These are phyloP conservation scores for Siphamia tubifer DNA, from an alignment of 2,113 vertebrate genomes.

Conservation along the genomic window DNA sequence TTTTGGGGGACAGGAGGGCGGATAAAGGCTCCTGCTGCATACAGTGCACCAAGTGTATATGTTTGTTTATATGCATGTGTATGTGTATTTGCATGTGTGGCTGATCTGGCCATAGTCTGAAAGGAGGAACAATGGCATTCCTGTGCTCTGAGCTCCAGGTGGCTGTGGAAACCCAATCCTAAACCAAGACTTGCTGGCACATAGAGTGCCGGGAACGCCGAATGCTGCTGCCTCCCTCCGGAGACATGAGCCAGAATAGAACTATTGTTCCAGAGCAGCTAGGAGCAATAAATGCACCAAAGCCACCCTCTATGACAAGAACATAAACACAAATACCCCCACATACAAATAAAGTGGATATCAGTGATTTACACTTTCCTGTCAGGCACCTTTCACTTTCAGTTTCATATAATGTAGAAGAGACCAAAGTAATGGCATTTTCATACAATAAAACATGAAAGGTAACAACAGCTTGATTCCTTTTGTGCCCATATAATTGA, in stretches of 20 bases:
- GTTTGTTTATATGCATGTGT: conserved; percentile 42
- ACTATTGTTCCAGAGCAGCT: conserved; percentile 73
- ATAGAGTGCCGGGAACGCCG: conserved; percentile 61
- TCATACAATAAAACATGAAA: not conserved
- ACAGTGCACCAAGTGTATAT: not conserved
- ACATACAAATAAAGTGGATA: not conserved
- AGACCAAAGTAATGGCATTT: not conserved
- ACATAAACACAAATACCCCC: conserved; percentile 1
- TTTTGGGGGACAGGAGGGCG: conserved; percentile 6
- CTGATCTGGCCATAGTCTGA: conserved; percentile 64
- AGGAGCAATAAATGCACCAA: conserved; percentile 56
- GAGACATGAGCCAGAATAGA: conserved; percentile 74
- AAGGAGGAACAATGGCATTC: conserved; percentile 80
- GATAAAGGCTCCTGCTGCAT: conserved; percentile 2
- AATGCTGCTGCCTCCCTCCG: conserved; percentile 73
- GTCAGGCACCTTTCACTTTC: not conserved
- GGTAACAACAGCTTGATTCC: not conserved
- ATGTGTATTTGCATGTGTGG: conserved; percentile 41
- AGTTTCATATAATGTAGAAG: not conserved
- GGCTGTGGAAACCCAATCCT: conserved; percentile 81
- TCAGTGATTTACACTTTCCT: not conserved
- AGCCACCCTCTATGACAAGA: conserved; percentile 41
- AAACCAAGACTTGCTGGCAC: conserved; percentile 75
- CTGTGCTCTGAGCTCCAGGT: conserved; percentile 81
- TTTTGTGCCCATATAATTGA: not conserved